Evolutionary conservation across 2,797 vertebrate genomes (phyloP).

Genomic region (Fringilla coelebs): DNA sequence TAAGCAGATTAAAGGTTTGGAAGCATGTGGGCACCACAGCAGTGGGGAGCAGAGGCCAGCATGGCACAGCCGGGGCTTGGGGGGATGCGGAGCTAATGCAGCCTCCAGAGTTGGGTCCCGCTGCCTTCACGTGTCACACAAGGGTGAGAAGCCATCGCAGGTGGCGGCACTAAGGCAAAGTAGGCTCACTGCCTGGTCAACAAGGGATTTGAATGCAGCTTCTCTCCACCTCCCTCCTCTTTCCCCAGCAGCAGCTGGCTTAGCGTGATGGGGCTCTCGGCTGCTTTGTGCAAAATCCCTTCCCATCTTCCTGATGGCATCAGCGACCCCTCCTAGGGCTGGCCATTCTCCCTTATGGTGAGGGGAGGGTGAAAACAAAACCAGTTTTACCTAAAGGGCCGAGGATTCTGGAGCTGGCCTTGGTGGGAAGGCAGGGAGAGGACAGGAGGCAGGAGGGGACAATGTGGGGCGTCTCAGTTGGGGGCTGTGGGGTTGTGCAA

Average conservation of each 20-base stretch:
- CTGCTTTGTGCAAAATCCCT: not conserved
- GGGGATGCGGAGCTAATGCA: not conserved
- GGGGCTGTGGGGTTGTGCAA: not conserved
- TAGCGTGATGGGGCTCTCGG: rapidly evolving
- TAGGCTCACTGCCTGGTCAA: not conserved
- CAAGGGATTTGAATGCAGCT: not conserved
- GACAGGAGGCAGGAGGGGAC: not conserved
- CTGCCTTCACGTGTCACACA: not conserved
- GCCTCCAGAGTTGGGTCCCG: not conserved
- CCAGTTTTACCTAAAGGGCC: not conserved
- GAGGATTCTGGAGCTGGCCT: not conserved
- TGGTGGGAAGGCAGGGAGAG: not conserved
- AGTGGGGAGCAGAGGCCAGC: not conserved
- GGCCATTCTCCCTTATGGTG: rapidly evolving
- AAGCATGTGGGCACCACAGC: rapidly evolving
- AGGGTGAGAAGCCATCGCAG: not conserved
- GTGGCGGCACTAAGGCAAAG: not conserved
- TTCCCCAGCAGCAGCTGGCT: not conserved
- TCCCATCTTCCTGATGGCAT: not conserved
- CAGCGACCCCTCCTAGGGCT: not conserved
- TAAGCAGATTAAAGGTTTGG: constrained; percentile 51
- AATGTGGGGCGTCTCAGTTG: rapidly evolving
- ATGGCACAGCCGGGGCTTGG: rapidly evolving
- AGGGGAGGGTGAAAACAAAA: rapidly evolving
- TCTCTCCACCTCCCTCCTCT: not conserved